Conservation (phyloP, 2,888 invertebrate species). For the Trypoxylon attenuatum region DNA sequence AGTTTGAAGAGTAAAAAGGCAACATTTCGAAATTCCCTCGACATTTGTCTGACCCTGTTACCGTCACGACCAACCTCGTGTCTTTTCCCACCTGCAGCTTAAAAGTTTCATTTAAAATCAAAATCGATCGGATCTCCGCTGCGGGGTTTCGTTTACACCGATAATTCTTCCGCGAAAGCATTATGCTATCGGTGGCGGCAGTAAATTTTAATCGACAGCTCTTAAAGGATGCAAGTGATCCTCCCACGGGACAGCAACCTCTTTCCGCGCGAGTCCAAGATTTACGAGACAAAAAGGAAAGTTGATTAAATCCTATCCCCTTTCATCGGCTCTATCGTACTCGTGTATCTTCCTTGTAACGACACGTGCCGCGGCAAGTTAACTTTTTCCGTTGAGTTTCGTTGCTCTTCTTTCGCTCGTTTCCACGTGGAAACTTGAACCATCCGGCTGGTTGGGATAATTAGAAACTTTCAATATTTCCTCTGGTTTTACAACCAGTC, state of each 20-base stretch:
- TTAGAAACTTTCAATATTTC: slow-evolving; percentile 27
- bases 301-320: slow-evolving; percentile 56
- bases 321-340: slow-evolving; percentile 12
- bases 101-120: neutral
- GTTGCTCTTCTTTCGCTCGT: neutral
- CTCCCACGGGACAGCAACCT: neutral
- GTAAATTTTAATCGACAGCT: slow-evolving; percentile 19
- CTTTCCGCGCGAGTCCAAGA: slow-evolving; percentile 40
- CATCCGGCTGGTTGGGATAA: slow-evolving; percentile 8
- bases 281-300: slow-evolving; percentile 57
- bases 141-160: too few relatives aligned
- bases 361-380: slow-evolving; percentile 3
- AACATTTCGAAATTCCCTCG: too few relatives aligned
- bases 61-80: too few relatives aligned
- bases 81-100: too few relatives aligned
- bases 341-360: slow-evolving; percentile 30
- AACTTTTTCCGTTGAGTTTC: slow-evolving; percentile 3
- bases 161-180: neutral
- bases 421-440: slow-evolving; percentile 7
- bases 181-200: slow-evolving; percentile 4
- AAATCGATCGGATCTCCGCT: neutral
- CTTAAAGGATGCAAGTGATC: slow-evolving; percentile 15
- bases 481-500: neutral
- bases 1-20: too few relatives aligned
- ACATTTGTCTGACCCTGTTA: too few relatives aligned